Conservation (phyloP, 2,888 invertebrate genomes). For the Chymomyza caudatula region DNA sequence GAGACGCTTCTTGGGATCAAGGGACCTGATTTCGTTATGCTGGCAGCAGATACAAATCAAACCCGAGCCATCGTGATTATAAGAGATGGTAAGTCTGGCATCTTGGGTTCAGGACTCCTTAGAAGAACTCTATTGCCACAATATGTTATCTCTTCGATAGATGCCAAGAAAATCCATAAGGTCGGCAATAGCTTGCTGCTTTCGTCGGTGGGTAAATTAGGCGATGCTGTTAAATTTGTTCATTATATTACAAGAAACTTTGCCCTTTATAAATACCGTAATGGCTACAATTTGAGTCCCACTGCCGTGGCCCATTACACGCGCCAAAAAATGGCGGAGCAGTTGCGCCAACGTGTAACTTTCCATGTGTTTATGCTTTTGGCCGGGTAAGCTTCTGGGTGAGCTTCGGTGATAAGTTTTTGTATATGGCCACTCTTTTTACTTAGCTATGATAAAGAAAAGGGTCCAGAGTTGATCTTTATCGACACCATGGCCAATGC, state of each 20-base stretch:
- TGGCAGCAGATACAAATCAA: slow-evolving; percentile 92
- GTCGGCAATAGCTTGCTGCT: slow-evolving; percentile 92
- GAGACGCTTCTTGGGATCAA: slow-evolving; percentile 94
- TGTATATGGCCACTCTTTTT: not conserved
- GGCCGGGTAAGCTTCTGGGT: slow-evolving; percentile 65
- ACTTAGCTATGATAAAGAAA: slow-evolving; percentile 87
- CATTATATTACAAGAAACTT: slow-evolving; percentile 98
- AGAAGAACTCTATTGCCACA: no score
- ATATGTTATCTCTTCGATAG: slow-evolving; percentile 81
- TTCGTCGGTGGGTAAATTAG: no score
- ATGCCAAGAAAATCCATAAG: slow-evolving; percentile 94
- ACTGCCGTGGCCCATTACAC: slow-evolving; percentile 94
- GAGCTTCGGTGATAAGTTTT: slow-evolving; percentile 17
- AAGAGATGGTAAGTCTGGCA: slow-evolving; percentile 81
- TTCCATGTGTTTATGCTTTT: slow-evolving; percentile 73
- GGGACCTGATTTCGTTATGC: slow-evolving; percentile 92
- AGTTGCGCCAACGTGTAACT: slow-evolving; percentile 88
- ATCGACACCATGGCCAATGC: slow-evolving; percentile 96
- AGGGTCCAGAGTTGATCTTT: slow-evolving; percentile 90
- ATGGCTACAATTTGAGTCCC: slow-evolving; percentile 96
- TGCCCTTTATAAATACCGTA: slow-evolving; percentile 97
- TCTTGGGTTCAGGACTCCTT: not conserved
- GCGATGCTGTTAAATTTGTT: slow-evolving; percentile 96
- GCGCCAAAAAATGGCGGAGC: slow-evolving; percentile 93
- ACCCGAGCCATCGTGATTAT: slow-evolving; percentile 93